Base-by-base conservation (phyloP, 2,888 invertebrate genomes). In the Orthosia cruda region DNA sequence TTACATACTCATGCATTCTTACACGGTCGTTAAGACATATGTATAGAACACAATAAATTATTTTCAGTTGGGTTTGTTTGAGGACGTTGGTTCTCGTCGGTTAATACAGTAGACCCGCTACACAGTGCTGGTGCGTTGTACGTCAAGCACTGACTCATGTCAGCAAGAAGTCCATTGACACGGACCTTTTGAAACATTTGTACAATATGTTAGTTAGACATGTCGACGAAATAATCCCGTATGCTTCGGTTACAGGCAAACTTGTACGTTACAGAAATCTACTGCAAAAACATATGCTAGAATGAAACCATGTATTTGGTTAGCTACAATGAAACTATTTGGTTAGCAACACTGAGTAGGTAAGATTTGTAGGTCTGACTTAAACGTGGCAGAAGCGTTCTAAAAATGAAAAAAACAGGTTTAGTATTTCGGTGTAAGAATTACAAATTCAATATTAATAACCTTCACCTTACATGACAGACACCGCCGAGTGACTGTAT, bases 91-190 rank as follows among this genome's bases (percentile, higher is more conserved):
- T 74, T 77, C 71, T 79, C 79, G 82, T 78, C 82, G 80, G 84
- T 78, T 88, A 89, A 88, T 85, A 86, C 85, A 85, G 83, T 79
- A 82, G 81, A 88, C 86, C 89, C 89, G 90, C 89, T 90, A 89
- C 84, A 84, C 80, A 80, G 67, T 84, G 82, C 71, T 81, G 75
- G 75, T 81, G 78, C 88, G 89, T 86, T 61, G n/a, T 82, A 80
- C 89, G 89, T 87, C 88, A 89, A 87, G 85, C 77, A 87, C 81
- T 92, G 92, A 91, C 86, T 91, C 91, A 90, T 89, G 88, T 88
- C 84, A 89, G 83, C 88, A 88, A 87, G 83, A 89, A 91, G 93
- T 92, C 88, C 93, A 90, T 92, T 93, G 93, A 93, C 93, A 90
- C 90, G 87, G 80, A 82, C 83, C 74, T 88, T 90, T 85, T 85